Evolutionary conservation across 2,797 vertebrate species (phyloP).

Genomic region (Gambusia yucatana): DNA sequence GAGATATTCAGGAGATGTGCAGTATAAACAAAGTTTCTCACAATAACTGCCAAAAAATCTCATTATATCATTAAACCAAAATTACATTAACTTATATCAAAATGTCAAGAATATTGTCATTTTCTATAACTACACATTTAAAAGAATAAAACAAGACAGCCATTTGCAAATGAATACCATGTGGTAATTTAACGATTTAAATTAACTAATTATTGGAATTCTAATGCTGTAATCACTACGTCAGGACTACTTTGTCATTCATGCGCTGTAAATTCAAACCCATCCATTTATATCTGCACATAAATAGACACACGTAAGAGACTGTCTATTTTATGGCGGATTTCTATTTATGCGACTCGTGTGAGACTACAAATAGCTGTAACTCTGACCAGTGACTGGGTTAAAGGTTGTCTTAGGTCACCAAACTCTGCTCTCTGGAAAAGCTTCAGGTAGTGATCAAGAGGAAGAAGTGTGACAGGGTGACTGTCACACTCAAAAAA

Average conservation of each 20-base stretch:
- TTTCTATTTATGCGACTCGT: slow-evolving; percentile 46
- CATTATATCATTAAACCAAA: background rate
- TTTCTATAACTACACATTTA: background rate
- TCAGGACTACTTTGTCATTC: background rate
- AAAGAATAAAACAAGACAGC: background rate
- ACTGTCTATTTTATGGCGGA: slow-evolving; percentile 28
- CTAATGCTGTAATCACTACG: background rate
- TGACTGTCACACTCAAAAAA: slow-evolving; percentile 8
- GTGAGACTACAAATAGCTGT: slow-evolving; percentile 28
- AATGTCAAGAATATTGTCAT: background rate
- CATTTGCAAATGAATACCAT: background rate
- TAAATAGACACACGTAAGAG: background rate
- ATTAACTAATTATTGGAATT: background rate
- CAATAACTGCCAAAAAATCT: background rate
- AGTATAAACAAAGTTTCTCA: background rate
- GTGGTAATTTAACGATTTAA: background rate
- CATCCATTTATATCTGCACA: background rate
- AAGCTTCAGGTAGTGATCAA: slow-evolving; percentile 45
- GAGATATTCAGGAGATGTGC: too few species aligned
- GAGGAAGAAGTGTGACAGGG: slow-evolving; percentile 44
- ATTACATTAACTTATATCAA: background rate
- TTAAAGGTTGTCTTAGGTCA: slow-evolving; percentile 54
- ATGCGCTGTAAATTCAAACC: background rate
- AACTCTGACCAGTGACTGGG: slow-evolving; percentile 30
- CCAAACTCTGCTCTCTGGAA: slow-evolving; percentile 58